Evolutionary conservation across 1,140 invertebrate genomes (phyloP), one percentile per base, ranked within the genome.

Genomic region (Battus philenor): DNA sequence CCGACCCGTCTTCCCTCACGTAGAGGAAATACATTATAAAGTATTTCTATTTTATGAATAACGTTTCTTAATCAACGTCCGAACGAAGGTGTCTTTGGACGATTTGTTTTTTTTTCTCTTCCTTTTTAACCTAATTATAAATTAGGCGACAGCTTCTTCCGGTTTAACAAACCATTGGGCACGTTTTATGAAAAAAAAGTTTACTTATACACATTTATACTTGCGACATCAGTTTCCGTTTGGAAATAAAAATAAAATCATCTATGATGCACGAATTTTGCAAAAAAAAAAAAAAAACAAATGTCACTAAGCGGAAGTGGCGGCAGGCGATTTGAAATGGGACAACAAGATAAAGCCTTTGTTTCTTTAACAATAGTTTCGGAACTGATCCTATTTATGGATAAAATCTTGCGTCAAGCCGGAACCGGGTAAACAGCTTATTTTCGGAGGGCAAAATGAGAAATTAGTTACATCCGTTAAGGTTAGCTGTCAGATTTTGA

Each of bases 381-480:
- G n/a, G 44, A 55, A 57, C 52, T 36, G 50, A 57, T 54, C 41
- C 27, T 50, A 55, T 55, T 50, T 55, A 32, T 29, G 52, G 39
- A 10, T 43, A 27, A 46, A 58, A 29, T 51, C 39, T 62, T 57
- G 55, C 61, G 55, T 68, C 52, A 56, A 56, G 49, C 55, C 55
- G 58, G 54, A 56, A 52, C 53, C 38, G 44, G 48, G 29, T 32
- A 49, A 55, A 60, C 54, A 57, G 50, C 54, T 57, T 57, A 59
- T 63, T 67, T 59, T 45, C 26, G 47, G 39, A 44, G 30, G 32
- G 15, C 26, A 50, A 52, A 59, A 56, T 52, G 51, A 50, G 47
- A 60, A 60, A 65, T 54, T 61, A 49, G 44, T 52, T 45, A 52
- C 61, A 57, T 65, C 61, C 57, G 57, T 50, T 55, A 32, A 45